Conservation (phyloP, 2,888 invertebrate species). For the Sarcophaga subvicina region DNA sequence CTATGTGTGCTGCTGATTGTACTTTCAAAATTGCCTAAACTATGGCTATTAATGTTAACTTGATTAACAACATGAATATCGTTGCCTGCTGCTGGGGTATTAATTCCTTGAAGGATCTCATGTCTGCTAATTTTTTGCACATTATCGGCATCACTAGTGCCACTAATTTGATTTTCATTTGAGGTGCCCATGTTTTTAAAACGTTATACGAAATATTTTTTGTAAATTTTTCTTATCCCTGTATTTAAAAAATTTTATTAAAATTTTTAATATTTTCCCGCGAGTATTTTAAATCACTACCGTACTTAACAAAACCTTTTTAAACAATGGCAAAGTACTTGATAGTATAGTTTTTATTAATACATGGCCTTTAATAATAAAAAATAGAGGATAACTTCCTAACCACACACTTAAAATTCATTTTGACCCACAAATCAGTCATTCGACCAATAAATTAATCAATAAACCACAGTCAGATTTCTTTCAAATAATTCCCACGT, state of each 20-base stretch:
- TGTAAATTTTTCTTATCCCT: no score
- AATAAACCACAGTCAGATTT: slow-evolving; percentile 75
- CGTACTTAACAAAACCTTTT: neutral
- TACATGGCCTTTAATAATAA: no score
- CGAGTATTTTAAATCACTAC: neutral
- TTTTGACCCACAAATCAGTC: slow-evolving; percentile 39
- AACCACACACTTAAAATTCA: slow-evolving; percentile 33
- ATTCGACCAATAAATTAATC: slow-evolving; percentile 72
- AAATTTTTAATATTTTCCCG: no score
- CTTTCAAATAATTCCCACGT: slow-evolving; percentile 77
- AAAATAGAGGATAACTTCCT: neutral
- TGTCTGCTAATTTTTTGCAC: slow-evolving; percentile 20
- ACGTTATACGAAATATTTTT: no score
- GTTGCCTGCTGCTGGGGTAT: slow-evolving; percentile 2
- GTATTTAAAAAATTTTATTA: no score
- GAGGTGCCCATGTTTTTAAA: slow-evolving; percentile 8
- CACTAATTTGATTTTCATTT: slow-evolving; percentile 59
- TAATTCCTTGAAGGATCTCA: slow-evolving; percentile 48
- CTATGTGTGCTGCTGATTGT: slow-evolving; percentile 6
- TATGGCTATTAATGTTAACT: slow-evolving; percentile 26
- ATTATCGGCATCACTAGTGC: slow-evolving; percentile 52
- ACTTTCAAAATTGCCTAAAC: slow-evolving; percentile 55
- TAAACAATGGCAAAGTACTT: slow-evolving; percentile 41
- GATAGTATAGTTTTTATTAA: no score
- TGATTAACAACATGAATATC: slow-evolving; percentile 32